Evolutionary conservation across 2,797 vertebrate species (phyloP), one percentile per base, ranked within the genome.

Genomic region (Catostomus latipinnis): DNA sequence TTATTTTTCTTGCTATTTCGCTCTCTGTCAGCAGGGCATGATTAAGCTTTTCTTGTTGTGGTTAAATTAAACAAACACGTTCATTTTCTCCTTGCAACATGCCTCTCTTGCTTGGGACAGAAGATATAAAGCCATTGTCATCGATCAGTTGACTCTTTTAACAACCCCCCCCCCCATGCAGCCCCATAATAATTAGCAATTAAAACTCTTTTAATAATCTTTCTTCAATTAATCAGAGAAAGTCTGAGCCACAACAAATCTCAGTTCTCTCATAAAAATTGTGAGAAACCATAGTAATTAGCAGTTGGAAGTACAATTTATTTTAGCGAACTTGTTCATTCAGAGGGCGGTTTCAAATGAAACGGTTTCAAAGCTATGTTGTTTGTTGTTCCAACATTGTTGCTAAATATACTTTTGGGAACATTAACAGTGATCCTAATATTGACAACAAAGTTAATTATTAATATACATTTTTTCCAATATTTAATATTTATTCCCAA

Each of bases 111-210:
- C 77, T 81, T 53, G 22, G 14, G 67, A 68, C 53, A n/a, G 49
- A 68, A 81, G 79, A 83, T 57, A 83, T 90, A n/a, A 78, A 87
- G 78, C 86, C 82, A 76, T 86, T 91, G 80, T 89, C 83, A 90
- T 86, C 73, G 72, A 85, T 72, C 74, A 54, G 69, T 65, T 60
- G 14, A 63, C 13, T 86, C 50, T 80, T 72, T 67, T 71, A 87
- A 77, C 14, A 48, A 18, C 16, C 16, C 16, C 22, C 81, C 52
- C 70, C 61, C 22, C 81, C 76, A 1, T 75, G 58, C 75, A 58
- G 61, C 77, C 74, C 83, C 75, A 76, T 90, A 89, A 88, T 92
- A 92, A 94, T 93, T 92, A 92, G 91, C 91, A 93, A 93, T 93
- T 93, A 91, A 93, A 94, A 93, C 92, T 78, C 88, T 91, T 87